These are phyloP conservation scores for Brachirus orientalis DNA, from an alignment of 2,113 vertebrate species.

Conservation along the genomic window DNA sequence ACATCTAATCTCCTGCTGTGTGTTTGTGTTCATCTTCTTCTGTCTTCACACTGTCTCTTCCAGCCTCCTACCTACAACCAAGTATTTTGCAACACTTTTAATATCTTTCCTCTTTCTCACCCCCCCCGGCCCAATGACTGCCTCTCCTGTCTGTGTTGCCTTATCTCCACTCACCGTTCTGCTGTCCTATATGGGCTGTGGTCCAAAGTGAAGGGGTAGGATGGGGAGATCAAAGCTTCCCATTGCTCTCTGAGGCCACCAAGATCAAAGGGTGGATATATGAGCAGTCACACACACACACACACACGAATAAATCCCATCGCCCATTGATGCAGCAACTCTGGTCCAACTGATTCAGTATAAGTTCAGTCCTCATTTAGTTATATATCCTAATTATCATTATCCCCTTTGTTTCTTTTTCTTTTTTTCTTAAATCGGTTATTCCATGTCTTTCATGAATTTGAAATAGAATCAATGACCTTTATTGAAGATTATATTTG, in stretches of 20 bases:
- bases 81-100: constrained; percentile 6
- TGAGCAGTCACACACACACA: constrained; percentile 13
- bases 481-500: no score
- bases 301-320: constrained; percentile 23
- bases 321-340: constrained; percentile 13
- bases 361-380: no score
- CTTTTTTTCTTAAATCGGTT: no score
- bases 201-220: constrained; percentile 38
- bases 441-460: no score
- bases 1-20: constrained; percentile 21
- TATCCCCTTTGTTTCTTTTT: no score
- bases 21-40: constrained; percentile 32
- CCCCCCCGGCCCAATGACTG: background rate
- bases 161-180: constrained; percentile 39
- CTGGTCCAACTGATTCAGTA: constrained; percentile 5
- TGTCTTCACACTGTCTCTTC: background rate
- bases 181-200: constrained; percentile 44
- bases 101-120: constrained; percentile 14
- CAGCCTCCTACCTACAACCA: background rate
- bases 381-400: no score
- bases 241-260: constrained; percentile 44
- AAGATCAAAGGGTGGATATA: constrained; percentile 54
- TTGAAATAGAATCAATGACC: no score
- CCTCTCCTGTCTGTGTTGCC: constrained; percentile 8
- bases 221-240: constrained; percentile 50